Conservation (phyloP, 2,888 invertebrate species). For the Amiota communis region DNA sequence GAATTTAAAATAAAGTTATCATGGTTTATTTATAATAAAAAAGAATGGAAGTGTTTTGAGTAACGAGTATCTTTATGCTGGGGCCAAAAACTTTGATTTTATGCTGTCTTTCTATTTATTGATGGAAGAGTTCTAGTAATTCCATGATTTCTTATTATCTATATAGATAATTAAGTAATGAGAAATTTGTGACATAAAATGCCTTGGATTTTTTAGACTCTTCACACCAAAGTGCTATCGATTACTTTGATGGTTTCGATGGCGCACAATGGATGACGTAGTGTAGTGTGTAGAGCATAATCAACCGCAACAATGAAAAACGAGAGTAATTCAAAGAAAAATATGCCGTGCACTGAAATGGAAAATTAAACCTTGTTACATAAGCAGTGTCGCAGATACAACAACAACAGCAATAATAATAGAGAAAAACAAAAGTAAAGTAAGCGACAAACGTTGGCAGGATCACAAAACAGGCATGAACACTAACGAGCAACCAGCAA, state of each 20-base stretch:
- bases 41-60: too few relatives aligned
- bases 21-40: too few relatives aligned
- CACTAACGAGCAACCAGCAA: conserved; percentile 40
- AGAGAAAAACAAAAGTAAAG: conserved; percentile 1
- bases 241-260: conserved; percentile 21
- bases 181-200: too few relatives aligned
- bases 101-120: too few relatives aligned
- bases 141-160: too few relatives aligned
- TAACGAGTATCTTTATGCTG: too few relatives aligned
- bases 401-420: conserved; percentile 35
- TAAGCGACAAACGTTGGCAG: conserved; percentile 26
- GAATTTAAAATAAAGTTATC: too few relatives aligned
- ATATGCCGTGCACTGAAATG: conserved; percentile 66
- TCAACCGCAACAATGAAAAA: conserved; percentile 69
- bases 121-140: too few relatives aligned
- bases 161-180: too few relatives aligned
- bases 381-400: conserved; percentile 55
- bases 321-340: conserved; percentile 65
- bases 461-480: conserved; percentile 32
- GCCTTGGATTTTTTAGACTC: conserved; percentile 39
- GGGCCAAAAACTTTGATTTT: too few relatives aligned
- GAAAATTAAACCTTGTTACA: conserved; percentile 72
- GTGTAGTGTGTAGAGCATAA: conserved; percentile 52
- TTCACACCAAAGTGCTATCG: conserved; percentile 52
- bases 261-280: conserved; percentile 21